A percentile compares a stretch with the other conserved stretches of the same genome.
Evolutionary conservation across 2,888 invertebrate genomes (phyloP).

Genomic region (Clepsis dumicolana): DNA sequence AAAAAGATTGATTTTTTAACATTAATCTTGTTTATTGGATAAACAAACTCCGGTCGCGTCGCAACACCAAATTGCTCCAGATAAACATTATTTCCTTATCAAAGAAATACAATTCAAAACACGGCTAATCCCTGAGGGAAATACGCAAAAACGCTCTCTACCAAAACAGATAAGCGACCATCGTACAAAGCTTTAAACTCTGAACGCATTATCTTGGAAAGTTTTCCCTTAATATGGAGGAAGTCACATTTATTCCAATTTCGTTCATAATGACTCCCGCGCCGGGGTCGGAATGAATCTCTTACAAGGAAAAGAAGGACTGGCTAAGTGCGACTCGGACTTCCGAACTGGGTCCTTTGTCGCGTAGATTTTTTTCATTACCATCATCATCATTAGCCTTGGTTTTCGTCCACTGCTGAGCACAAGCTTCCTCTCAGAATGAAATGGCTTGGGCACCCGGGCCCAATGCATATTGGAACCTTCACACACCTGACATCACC

Average conservation of each 20-base stretch:
- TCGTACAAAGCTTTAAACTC: constrained; percentile 31
- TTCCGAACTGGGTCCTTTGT: too few relatives aligned
- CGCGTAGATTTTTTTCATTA: too few relatives aligned
- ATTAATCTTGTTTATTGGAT: background rate
- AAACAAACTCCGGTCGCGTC: background rate
- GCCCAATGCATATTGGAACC: too few relatives aligned
- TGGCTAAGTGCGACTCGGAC: too few relatives aligned
- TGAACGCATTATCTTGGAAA: constrained; percentile 35
- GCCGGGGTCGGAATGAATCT: background rate
- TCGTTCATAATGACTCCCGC: constrained; percentile 25
- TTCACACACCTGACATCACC: too few relatives aligned
- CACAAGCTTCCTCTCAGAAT: too few relatives aligned
- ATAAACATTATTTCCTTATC: constrained; percentile 7
- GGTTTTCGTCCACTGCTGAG: too few relatives aligned
- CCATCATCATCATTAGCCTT: too few relatives aligned
- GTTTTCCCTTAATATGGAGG: constrained; percentile 31
- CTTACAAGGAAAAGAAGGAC: constrained; percentile 17
- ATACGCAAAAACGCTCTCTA: constrained; percentile 33
- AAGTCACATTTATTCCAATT: constrained; percentile 40
- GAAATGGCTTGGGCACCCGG: too few relatives aligned
- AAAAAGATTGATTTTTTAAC: too few relatives aligned
- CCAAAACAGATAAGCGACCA: constrained; percentile 31
- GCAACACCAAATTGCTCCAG: background rate
- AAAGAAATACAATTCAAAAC: constrained; percentile 32
- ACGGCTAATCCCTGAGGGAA: constrained; percentile 30